Evolutionary conservation across 2,113 vertebrate species (phyloP), one percentile per base, ranked within the genome.

Genomic region (Terrapene triunguis): DNA sequence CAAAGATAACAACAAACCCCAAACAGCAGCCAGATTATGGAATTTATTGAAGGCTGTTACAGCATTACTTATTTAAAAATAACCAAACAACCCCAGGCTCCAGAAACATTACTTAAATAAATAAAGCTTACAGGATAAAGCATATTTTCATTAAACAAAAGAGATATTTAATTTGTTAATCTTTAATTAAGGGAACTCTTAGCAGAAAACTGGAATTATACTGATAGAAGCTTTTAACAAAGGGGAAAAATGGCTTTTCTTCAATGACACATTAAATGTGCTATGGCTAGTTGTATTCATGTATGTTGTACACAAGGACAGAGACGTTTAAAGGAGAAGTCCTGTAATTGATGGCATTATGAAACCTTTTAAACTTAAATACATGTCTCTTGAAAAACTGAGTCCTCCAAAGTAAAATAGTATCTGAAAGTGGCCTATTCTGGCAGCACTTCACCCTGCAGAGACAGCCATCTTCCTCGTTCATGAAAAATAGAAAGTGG

Each of bases 41-140:
- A 47, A 53, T 8, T 4, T 62, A 81, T 13, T 25, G 16, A 82
- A 65, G 89, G 80, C 72, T 21, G 35, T n/a, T 38, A 48, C n/a
- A 74, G 44, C 38, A 80, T 65, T 76, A 59, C 44, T 22, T 82
- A 57, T 38, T 80, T 76, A 44, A 44, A 44, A 42, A 24, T 5
- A 74, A 76, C 10, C n/a, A 76, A 76, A 76, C 72, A 38, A 44
- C 25, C 21, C 22, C 21, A 89, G 42, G 13, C 4, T 24, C 82
- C 87, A 69, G 85, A 95, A 96, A 90, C 9, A 22, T 83, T 51
- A 0, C 9, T 87, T 69, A 81, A 95, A 87, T n/a, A 54, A 95
- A 87, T n/a, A 50, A 38, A 76, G 19, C 22, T 76, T 38, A 76
- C 42, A 42, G 38, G 38, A 65, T 81, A 92, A 94, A 94, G n/a